Percentiles rank a stretch among this genome's conserved stretches.
phyloP scores from a whole-genome alignment of 1,140 invertebrate species.

The Trypoxylus dichotomus region DNA sequence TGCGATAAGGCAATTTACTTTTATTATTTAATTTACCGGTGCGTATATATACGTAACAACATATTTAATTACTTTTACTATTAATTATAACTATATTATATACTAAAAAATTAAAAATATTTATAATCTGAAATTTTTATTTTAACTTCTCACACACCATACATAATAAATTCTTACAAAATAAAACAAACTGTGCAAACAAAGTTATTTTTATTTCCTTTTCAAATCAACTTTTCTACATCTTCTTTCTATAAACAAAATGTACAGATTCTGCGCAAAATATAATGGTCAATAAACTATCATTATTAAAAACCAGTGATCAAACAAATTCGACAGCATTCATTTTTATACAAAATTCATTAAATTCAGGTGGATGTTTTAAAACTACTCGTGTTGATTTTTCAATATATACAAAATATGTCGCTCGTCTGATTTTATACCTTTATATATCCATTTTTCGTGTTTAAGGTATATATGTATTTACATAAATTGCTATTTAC shows the following conservation, averaged over 20 bases:
- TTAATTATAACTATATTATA: neutral
- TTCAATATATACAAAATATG: slow-evolving; percentile 20
- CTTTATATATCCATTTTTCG: slow-evolving; percentile 2
- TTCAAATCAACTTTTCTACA: slow-evolving; percentile 20
- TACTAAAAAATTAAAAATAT: slow-evolving; percentile 6
- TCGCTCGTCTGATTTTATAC: neutral
- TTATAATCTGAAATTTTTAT: neutral
- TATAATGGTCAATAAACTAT: neutral
- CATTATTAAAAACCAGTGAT: neutral
- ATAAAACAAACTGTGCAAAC: slow-evolving; percentile 17
- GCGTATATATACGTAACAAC: neutral
- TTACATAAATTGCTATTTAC: slow-evolving; percentile 19
- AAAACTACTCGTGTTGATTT: neutral
- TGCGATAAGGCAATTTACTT: neutral
- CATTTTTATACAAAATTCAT: slow-evolving; percentile 1
- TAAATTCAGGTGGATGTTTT: neutral
- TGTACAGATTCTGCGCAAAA: neutral
- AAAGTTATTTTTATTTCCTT: neutral
- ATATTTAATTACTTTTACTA: neutral
- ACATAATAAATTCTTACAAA: neutral
- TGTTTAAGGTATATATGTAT: neutral
- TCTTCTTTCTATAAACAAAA: slow-evolving; percentile 3
- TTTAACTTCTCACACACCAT: neutral
- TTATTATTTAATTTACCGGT: neutral
- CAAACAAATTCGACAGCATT: neutral